Base-by-base conservation (phyloP, 2,888 invertebrate genomes). In the Halictus ligatus region DNA sequence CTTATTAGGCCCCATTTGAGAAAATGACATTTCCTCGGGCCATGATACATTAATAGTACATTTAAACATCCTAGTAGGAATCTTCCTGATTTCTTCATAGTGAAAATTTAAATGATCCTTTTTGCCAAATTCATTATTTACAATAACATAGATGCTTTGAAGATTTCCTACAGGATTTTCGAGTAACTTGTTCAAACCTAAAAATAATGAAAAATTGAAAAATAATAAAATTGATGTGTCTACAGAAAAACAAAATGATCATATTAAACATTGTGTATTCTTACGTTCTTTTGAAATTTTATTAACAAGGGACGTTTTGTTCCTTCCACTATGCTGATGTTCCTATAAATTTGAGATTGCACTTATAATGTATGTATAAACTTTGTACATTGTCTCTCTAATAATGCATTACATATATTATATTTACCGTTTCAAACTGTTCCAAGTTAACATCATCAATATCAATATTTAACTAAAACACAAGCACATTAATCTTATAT, bases 11-110 rank as follows among this genome's bases (percentile, higher is more conserved):
- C 95, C 96, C 86, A 93, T 93, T 94, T 95, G 94, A 89, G 96
- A 95, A 95, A 97, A 96, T 88, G 96, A 96, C 13, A 94, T 94
- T 76, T 95, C 94, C 89, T 96, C 96, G 0, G 97, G 97, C 97
- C 97, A 97, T 58, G 94, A 92, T 86, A 97, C 94, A 0, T 94
- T 91, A 83, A 96, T 96, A 21, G 94, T 96, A 87, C 96, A 96
- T 0, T 92, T 94, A 8, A 0, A 5, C 2, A 13, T 1, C 4
- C 3, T 0, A 3, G 0, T 0, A 0, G 4, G 7, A 3, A 0
- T 1, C 0, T 67, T 15, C 1, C 10, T 0, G 0, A 25, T 0
- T 48, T 7, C 0, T 25, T 15, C 7, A n/a, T 75, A 71, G 15
- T 5, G 10, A 29, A 10, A 35, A 15, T 29, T 50, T 71, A 84